Percentiles rank a stretch among this genome's conserved stretches.
These are phyloP conservation scores for Scaptomyza parva DNA, from an alignment of 2,888 invertebrate genomes.

Conservation along the genomic window DNA sequence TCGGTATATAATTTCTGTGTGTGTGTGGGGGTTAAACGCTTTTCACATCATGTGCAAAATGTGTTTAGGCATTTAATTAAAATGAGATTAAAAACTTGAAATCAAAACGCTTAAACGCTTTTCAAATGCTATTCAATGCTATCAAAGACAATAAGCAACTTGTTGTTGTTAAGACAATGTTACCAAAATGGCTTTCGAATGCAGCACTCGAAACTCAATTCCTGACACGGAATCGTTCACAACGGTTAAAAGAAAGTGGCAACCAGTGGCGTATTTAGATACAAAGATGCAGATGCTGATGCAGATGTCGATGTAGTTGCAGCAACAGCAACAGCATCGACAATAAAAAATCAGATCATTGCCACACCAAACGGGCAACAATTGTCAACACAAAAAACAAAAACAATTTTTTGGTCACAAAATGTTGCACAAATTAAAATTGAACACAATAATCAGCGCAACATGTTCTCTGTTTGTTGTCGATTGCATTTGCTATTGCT, in stretches of 20 bases:
- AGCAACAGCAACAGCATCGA: constrained; percentile 4
- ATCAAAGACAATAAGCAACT: constrained; percentile 17
- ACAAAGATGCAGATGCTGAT: constrained; percentile 11
- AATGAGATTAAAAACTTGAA: constrained; percentile 35
- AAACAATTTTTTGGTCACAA: constrained; percentile 58
- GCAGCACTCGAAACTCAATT: constrained; percentile 46
- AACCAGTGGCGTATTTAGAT: constrained; percentile 32
- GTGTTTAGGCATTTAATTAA: constrained; percentile 36
- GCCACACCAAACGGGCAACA: constrained; percentile 41
- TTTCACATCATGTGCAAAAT: constrained; percentile 5
- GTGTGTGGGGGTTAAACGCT: constrained; percentile 29
- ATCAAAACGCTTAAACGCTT: constrained; percentile 12
- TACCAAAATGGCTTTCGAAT: constrained; percentile 10
- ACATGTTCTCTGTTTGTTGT: constrained; percentile 58
- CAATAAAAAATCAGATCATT: constrained; percentile 37
- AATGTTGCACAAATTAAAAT: constrained; percentile 78
- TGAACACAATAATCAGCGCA: constrained; percentile 76
- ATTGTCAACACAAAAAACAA: constrained; percentile 43
- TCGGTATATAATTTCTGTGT: constrained; percentile 23
- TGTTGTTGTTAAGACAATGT: constrained; percentile 9
- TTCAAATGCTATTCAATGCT: constrained; percentile 4
- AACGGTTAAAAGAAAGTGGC: constrained; percentile 76
- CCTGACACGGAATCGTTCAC: constrained; percentile 62
- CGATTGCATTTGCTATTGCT: constrained; percentile 15
- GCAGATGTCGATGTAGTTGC: constrained; percentile 7